Conservation (phyloP, 2,888 invertebrate genomes). For the Eustalomyia histrio region DNA sequence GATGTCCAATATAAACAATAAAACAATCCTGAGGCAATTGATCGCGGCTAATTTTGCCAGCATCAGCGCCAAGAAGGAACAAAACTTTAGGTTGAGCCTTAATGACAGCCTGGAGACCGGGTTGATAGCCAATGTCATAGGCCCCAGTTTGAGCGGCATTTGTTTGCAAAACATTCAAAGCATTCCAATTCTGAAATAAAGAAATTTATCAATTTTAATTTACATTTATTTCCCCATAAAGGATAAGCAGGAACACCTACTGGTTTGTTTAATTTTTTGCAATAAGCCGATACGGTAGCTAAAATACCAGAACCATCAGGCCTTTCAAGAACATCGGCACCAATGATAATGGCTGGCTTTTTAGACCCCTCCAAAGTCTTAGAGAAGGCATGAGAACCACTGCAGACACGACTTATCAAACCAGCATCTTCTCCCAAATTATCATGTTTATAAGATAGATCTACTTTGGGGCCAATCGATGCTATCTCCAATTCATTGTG, state of each 20-base stretch:
- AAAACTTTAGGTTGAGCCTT: constrained; percentile 89
- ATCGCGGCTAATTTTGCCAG: constrained; percentile 86
- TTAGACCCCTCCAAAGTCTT: constrained; percentile 88
- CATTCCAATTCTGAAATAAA: constrained; percentile 83
- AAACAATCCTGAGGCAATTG: constrained; percentile 90
- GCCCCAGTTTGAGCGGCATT: constrained; percentile 97
- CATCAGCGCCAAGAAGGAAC: constrained; percentile 96
- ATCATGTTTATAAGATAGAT: constrained; percentile 94
- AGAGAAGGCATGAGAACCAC: constrained; percentile 85
- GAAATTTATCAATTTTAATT: background rate
- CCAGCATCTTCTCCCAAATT: constrained; percentile 91
- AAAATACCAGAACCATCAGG: constrained; percentile 89
- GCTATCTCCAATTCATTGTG: constrained; percentile 94
- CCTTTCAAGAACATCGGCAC: constrained; percentile 90
- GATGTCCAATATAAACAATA: constrained; percentile 96
- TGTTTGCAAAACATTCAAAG: constrained; percentile 96
- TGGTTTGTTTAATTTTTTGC: constrained; percentile 82
- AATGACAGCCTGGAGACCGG: constrained; percentile 83
- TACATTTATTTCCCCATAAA: constrained; percentile 8
- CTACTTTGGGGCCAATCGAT: constrained; percentile 92
- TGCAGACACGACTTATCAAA: constrained; percentile 86
- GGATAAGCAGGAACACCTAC: constrained; percentile 74
- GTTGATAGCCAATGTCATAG: constrained; percentile 94
- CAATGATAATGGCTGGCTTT: constrained; percentile 95
- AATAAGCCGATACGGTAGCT: constrained; percentile 86